These are phyloP conservation scores for Pelodytes ibericus DNA, from an alignment of 2,797 vertebrate genomes.

Conservation along the genomic window DNA sequence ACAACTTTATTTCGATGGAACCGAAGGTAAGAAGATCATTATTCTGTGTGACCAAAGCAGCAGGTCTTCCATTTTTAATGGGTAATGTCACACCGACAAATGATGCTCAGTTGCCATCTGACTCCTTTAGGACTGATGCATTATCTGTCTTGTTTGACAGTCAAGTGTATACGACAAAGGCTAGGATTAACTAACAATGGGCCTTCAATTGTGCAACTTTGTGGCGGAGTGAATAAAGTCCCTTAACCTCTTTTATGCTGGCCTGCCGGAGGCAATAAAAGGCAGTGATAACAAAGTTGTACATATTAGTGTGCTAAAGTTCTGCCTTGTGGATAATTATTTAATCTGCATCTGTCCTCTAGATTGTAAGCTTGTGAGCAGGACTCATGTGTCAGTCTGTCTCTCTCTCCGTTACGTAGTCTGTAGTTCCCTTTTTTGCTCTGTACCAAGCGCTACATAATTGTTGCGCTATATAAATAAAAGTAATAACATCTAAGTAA, in stretches of 20 bases:
- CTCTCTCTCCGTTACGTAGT: too few relatives aligned
- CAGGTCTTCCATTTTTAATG: slow-evolving; percentile 83
- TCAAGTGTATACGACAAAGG: slow-evolving; percentile 12
- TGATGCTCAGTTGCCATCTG: slow-evolving; percentile 60
- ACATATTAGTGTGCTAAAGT: too few relatives aligned
- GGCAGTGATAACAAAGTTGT: too few relatives aligned
- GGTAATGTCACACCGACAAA: slow-evolving; percentile 67
- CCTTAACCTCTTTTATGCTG: not conserved
- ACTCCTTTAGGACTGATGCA: slow-evolving; percentile 60
- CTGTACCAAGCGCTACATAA: too few relatives aligned
- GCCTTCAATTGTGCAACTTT: not conserved
- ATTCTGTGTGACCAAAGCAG: slow-evolving; percentile 59
- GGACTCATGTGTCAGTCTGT: too few relatives aligned
- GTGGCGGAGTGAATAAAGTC: not conserved
- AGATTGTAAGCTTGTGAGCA: too few relatives aligned
- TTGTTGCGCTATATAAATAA: too few relatives aligned
- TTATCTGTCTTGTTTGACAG: slow-evolving; percentile 56
- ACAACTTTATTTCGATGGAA: slow-evolving; percentile 99
- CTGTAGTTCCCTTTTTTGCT: too few relatives aligned
- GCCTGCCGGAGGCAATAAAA: not conserved
- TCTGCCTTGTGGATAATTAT: too few relatives aligned
- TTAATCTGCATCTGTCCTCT: too few relatives aligned
- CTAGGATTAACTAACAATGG: slow-evolving; percentile 11
- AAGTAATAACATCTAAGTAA: too few relatives aligned
- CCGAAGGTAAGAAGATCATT: slow-evolving; percentile 93